Percentiles rank a stretch among this genome's conserved stretches.
Evolutionary conservation across 2,797 vertebrate species (phyloP).

Genomic region (Helostoma temminkii): DNA sequence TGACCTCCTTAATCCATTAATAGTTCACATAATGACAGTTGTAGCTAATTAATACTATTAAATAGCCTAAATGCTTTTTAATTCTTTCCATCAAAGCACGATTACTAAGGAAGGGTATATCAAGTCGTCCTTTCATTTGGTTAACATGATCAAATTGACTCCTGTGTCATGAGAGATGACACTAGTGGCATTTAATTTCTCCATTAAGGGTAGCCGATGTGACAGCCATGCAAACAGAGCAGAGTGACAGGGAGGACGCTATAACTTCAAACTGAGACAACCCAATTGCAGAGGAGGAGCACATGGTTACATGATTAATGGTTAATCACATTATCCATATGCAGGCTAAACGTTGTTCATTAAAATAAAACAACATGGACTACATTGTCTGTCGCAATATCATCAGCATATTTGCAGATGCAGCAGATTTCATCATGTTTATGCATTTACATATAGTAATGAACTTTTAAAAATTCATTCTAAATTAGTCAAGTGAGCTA

Average conservation of each 20-base stretch:
- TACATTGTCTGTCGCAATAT: constrained; percentile 70
- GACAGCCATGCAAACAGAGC: constrained; percentile 85
- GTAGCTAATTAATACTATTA: constrained; percentile 79
- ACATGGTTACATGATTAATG: no score
- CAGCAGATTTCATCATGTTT: constrained; percentile 75
- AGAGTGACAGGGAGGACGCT: constrained; percentile 74
- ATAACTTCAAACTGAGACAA: constrained; percentile 82
- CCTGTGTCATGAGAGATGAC: constrained; percentile 83
- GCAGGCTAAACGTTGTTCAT: constrained; percentile 84
- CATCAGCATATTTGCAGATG: constrained; percentile 85
- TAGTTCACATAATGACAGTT: constrained; percentile 74
- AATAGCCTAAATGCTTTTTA: constrained; percentile 81
- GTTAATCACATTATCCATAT: constrained; percentile 87
- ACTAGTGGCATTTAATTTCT: constrained; percentile 86
- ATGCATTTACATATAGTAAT: constrained; percentile 86
- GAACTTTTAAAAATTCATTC: constrained; percentile 81
- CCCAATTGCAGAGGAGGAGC: constrained; percentile 79
- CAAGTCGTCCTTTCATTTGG: constrained; percentile 81
- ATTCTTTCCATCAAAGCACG: constrained; percentile 79
- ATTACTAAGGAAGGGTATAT: constrained; percentile 81
- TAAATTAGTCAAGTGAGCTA: constrained; percentile 82
- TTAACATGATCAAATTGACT: constrained; percentile 87
- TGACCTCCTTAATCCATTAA: constrained; percentile 76
- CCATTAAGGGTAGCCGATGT: constrained; percentile 83
- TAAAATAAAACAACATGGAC: constrained; percentile 81